Evolutionary conservation across 2,888 invertebrate species (phyloP), one percentile per base, ranked within the genome.

Genomic region (Alloscopus bannaensis): DNA sequence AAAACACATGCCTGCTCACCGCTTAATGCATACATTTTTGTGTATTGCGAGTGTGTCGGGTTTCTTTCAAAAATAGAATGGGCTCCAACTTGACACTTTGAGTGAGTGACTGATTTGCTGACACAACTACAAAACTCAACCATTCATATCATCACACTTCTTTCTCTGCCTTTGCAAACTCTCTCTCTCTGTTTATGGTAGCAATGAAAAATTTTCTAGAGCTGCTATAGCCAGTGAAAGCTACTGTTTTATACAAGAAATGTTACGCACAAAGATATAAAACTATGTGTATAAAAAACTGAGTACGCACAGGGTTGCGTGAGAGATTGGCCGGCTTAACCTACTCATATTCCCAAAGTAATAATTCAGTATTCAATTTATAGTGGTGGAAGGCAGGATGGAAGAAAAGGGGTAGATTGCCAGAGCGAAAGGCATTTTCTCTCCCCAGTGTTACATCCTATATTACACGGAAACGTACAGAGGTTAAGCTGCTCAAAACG

Each of bases 351-450:
- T 69, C 59, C 69, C 69, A 1, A 24, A 31, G 70, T 60, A 70
- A 70, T 60, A 70, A 72, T 52, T 72, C 72, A 71, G 55, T 40
- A 62, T 62, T 62, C 60, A 71, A 62, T 62, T 72, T 62, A 64
- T 72, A 72, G 31, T 72, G 52, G 40, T 64, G 50, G 52, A 52
- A 62, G 59, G 29, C 8, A 4, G n/a, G n/a, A n/a, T n/a, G n/a
- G 31, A 18, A 24, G 3, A 55, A 8, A 26, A 36, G 13, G 36
- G 36, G 8, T 36, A 36, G 13, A 29, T 18, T 16, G n/a, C 4
- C 11, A 47, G 47, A 47, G 47, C 8, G 18, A 55, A 8, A 20
- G 60, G 36, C 31, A 36, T 31, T 22, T 20, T n/a, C n/a, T n/a
- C n/a, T n/a, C n/a, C 60, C 36, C 28, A 1, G 60, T 36, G 29